A percentile compares a stretch with the other conserved stretches of the same genome.
These are phyloP conservation scores for Tychaedon coryphoeus DNA, from an alignment of 2,113 vertebrate species.

Conservation along the genomic window DNA sequence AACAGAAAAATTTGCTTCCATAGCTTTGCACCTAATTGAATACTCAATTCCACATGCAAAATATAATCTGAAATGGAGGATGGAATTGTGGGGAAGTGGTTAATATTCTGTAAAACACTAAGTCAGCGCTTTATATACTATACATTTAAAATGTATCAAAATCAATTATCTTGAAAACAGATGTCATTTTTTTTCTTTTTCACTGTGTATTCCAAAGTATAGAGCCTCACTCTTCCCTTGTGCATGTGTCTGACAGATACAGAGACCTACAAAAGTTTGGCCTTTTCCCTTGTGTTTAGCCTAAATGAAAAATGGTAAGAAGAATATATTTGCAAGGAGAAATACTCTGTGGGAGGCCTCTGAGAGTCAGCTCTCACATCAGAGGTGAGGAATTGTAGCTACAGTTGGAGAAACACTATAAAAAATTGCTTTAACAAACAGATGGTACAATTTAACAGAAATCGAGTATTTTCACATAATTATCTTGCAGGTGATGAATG, in stretches of 20 bases:
- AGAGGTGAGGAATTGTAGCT: not conserved
- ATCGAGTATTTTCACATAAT: not conserved
- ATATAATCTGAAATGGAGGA: constrained; percentile 1
- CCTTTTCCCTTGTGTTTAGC: not conserved
- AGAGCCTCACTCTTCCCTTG: not conserved
- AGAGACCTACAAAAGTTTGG: not conserved
- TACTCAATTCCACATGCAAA: constrained; percentile 49
- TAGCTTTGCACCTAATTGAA: constrained; percentile 51
- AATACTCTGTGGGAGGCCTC: not conserved
- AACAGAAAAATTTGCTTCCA: constrained; percentile 44
- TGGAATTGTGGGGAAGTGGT: not conserved
- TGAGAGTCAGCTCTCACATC: not conserved
- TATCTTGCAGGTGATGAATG: not conserved
- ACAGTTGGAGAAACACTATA: not conserved
- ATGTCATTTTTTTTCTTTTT: not conserved
- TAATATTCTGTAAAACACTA: constrained; percentile 29
- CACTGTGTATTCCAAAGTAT: not conserved
- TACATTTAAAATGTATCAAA: constrained; percentile 26
- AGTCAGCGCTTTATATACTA: not conserved
- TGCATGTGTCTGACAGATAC: not conserved
- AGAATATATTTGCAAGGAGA: not conserved
- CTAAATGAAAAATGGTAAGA: not conserved
- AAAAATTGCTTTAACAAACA: not conserved
- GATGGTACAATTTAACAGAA: not conserved
- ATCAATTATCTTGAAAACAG: not conserved